Conservation (phyloP, 2,888 invertebrate species). For the Aspidapion aeneum region DNA sequence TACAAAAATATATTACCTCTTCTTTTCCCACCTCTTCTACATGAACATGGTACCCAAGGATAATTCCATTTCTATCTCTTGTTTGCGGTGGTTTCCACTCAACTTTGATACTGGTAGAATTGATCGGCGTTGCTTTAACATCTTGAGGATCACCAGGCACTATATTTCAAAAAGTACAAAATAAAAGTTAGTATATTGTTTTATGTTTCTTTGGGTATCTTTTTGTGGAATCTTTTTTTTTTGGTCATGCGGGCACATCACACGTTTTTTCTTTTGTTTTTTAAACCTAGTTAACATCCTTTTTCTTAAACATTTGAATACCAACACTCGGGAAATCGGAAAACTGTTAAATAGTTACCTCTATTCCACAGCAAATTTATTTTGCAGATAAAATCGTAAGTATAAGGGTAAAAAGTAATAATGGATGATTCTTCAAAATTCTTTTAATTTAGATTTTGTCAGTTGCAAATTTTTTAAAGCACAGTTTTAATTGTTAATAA, state of each 20-base stretch:
- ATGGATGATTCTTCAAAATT: too few relatives aligned
- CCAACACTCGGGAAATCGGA: constrained; percentile 59
- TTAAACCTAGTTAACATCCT: constrained; percentile 30
- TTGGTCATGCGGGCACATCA: constrained; percentile 46
- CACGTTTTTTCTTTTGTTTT: constrained; percentile 38
- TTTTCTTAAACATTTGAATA: constrained; percentile 60
- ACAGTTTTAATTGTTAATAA: too few relatives aligned
- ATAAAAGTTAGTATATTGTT: constrained; percentile 15
- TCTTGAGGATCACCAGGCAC: constrained; percentile 97
- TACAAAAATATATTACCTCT: too few relatives aligned
- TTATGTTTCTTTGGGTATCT: constrained; percentile 1
- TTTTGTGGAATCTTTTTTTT: constrained; percentile 21
- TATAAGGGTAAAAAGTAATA: background rate
- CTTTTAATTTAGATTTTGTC: too few relatives aligned
- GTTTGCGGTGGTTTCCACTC: constrained; percentile 92
- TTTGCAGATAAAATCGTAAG: constrained; percentile 17
- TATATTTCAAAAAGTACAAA: constrained; percentile 51
- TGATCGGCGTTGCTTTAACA: constrained; percentile 82
- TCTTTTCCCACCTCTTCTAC: constrained; percentile 80
- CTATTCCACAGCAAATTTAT: constrained; percentile 33
- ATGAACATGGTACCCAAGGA: constrained; percentile 95
- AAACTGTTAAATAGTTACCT: constrained; percentile 47
- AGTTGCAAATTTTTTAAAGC: too few relatives aligned
- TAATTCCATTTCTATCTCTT: constrained; percentile 91
- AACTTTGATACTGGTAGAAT: constrained; percentile 94